Evolutionary conservation across 2,888 invertebrate genomes (phyloP).

Genomic region (Ernsta delagoae): DNA sequence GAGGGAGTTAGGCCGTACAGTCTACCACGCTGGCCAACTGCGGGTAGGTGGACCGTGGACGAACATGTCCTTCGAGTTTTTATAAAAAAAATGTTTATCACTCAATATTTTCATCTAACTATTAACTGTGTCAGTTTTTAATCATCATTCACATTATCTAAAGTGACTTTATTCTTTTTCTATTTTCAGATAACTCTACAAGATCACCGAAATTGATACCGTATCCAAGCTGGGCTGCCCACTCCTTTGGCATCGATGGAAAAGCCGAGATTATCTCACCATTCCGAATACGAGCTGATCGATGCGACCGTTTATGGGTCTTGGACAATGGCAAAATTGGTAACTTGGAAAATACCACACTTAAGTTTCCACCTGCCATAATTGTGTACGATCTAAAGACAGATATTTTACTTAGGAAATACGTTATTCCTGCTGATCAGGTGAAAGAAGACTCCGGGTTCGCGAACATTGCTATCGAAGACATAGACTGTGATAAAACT

Average conservation of each 20-base stretch:
- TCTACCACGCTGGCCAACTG: too few relatives aligned
- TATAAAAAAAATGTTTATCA: too few relatives aligned
- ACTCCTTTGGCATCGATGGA: slow-evolving; percentile 81
- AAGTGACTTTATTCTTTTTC: not conserved
- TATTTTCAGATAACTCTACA: slow-evolving; percentile 83
- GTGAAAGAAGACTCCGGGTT: slow-evolving; percentile 88
- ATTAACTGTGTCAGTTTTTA: too few relatives aligned
- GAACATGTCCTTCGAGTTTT: too few relatives aligned
- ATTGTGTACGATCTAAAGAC: slow-evolving; percentile 90
- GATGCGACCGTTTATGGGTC: slow-evolving; percentile 92
- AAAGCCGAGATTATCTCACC: slow-evolving; percentile 89
- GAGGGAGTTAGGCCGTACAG: too few relatives aligned
- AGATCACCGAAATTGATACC: slow-evolving; percentile 90
- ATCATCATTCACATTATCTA: too few relatives aligned
- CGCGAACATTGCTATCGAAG: slow-evolving; percentile 91
- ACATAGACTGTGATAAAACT: slow-evolving; percentile 88
- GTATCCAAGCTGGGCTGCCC: slow-evolving; percentile 92
- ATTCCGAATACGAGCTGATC: slow-evolving; percentile 89
- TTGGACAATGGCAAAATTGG: slow-evolving; percentile 90
- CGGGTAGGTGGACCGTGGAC: too few relatives aligned
- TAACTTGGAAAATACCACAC: slow-evolving; percentile 77
- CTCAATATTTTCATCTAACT: too few relatives aligned
- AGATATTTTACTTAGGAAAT: slow-evolving; percentile 88
- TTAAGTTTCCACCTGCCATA: slow-evolving; percentile 85
- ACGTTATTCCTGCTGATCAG: slow-evolving; percentile 86